phyloP scores from a whole-genome alignment of 2,888 invertebrate genomes.

The Tipula confusa region DNA sequence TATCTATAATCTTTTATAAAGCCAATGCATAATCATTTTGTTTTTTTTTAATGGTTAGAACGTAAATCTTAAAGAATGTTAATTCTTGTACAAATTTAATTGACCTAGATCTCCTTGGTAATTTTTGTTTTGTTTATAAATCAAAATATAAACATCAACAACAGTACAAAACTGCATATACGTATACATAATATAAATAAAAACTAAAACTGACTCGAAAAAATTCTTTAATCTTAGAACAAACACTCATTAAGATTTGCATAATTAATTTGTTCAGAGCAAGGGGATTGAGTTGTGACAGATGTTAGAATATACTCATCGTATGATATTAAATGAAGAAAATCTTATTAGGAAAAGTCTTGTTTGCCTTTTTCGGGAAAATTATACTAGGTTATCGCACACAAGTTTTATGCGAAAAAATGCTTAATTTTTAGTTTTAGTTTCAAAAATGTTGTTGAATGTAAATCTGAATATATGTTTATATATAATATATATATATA shows the following conservation, averaged over 20 bases:
- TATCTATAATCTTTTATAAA: no score
- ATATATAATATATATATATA: no score
- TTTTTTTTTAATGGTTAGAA: no score
- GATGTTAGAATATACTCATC: not conserved
- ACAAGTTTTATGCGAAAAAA: no score
- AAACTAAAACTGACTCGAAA: not conserved
- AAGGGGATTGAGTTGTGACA: not conserved
- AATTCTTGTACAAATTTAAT: not conserved
- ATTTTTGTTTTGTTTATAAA: no score
- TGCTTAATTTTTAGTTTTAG: not conserved
- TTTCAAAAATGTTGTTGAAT: no score
- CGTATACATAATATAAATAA: not conserved
- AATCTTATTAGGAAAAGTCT: not conserved
- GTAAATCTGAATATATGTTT: no score
- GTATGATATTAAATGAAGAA: not conserved
- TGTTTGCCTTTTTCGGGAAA: not conserved
- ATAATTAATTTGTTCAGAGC: not conserved
- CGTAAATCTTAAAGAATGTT: not conserved
- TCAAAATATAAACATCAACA: no score
- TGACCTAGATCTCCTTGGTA: not conserved
- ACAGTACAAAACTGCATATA: no score
- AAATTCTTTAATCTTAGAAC: not conserved
- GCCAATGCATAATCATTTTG: no score
- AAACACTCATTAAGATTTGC: not conserved
- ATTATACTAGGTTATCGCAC: not conserved